Evolutionary conservation across 1,140 invertebrate genomes (phyloP).

Genomic region (Rhopalosiphum padi): DNA sequence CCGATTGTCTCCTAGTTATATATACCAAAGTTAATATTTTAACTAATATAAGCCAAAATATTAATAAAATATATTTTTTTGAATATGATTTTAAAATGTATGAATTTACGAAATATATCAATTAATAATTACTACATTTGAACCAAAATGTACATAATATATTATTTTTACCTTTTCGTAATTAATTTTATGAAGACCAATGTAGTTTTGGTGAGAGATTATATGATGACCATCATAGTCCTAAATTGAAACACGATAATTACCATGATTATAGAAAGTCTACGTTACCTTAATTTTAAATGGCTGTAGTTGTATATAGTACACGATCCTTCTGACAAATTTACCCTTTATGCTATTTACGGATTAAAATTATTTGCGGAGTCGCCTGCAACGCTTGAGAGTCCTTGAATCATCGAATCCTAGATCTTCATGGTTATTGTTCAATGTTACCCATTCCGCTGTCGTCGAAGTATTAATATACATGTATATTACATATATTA

Average conservation of each 20-base stretch:
- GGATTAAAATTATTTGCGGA: background rate
- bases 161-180: background rate
- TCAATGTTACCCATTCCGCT: background rate
- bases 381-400: background rate
- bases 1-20: background rate
- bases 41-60: background rate
- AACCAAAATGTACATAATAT: background rate
- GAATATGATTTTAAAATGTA: background rate
- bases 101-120: background rate
- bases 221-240: background rate
- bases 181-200: background rate
- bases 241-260: background rate
- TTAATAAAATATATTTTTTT: background rate
- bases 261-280: background rate
- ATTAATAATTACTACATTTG: background rate
- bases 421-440: background rate
- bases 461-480: background rate
- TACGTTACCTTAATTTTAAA: background rate
- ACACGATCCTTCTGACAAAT: background rate
- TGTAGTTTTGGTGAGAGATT: background rate
- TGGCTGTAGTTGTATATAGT: background rate
- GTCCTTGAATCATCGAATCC: background rate
- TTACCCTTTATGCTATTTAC: conserved; percentile 22
- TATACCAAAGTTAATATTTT: background rate
- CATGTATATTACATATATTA: background rate